These are phyloP conservation scores for Haplotaxodon microlepis DNA, from an alignment of 2,113 vertebrate species.

Conservation along the genomic window DNA sequence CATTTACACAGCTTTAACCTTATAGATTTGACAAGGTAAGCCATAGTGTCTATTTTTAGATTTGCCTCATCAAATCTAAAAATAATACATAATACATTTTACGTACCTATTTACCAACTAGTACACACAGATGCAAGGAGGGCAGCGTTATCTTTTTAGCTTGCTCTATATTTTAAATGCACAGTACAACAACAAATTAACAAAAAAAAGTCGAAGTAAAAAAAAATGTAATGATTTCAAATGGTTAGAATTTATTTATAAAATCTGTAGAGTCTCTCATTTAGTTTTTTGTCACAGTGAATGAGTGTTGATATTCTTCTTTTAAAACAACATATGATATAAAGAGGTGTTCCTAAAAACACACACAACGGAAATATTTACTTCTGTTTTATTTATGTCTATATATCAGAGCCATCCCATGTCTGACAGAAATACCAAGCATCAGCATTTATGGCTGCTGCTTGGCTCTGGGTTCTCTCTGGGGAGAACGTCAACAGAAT, in stretches of 20 bases:
- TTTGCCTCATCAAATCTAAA: neutral
- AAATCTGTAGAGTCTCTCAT: neutral
- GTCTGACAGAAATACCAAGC: neutral
- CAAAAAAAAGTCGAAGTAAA: rapidly evolving
- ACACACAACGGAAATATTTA: rapidly evolving
- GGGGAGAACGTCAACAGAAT: rapidly evolving
- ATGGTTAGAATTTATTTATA: neutral
- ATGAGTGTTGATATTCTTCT: neutral
- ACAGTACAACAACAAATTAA: neutral
- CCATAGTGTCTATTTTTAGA: rapidly evolving
- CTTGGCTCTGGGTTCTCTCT: rapidly evolving
- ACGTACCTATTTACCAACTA: neutral
- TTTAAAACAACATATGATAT: neutral
- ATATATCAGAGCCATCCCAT: rapidly evolving
- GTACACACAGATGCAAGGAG: neutral
- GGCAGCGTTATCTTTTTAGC: neutral
- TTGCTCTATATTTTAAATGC: neutral
- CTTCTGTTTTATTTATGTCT: neutral
- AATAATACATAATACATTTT: neutral
- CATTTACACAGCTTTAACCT: neutral
- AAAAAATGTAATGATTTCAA: neutral
- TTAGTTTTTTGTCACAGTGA: neutral
- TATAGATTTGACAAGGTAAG: neutral
- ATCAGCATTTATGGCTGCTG: neutral
- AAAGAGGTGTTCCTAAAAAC: neutral